A percentile compares a stretch with the other conserved stretches of the same genome.
These are phyloP conservation scores for Drosophila subsilvestris DNA, from an alignment of 2,888 invertebrate species.

Conservation along the genomic window DNA sequence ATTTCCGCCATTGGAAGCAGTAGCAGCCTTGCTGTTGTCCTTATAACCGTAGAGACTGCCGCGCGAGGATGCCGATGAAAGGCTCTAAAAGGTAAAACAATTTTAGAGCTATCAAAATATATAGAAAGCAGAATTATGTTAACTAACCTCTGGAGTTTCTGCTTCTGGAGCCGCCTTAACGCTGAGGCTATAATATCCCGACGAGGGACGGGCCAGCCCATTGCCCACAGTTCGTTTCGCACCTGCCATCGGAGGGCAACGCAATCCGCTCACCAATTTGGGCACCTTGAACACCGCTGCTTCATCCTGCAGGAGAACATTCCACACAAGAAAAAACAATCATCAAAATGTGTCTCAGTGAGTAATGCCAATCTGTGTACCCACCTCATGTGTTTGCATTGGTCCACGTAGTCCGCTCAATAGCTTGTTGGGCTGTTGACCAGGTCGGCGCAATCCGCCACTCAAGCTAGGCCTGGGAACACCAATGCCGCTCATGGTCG, in stretches of 20 bases:
- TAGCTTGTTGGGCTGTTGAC: slow-evolving; percentile 49
- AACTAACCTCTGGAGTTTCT: slow-evolving; percentile 71
- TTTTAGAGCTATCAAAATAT: background rate
- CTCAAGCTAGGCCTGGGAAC: slow-evolving; percentile 57
- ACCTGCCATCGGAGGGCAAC: slow-evolving; percentile 63
- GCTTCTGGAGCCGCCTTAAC: slow-evolving; percentile 62
- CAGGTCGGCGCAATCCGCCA: slow-evolving; percentile 58
- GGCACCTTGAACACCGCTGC: slow-evolving; percentile 79
- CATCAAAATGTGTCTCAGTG: background rate
- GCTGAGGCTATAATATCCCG: slow-evolving; percentile 82
- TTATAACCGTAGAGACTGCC: slow-evolving; percentile 75
- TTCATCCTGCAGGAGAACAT: slow-evolving; percentile 56
- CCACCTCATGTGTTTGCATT: slow-evolving; percentile 51
- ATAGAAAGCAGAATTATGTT: background rate
- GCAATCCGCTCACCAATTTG: slow-evolving; percentile 78
- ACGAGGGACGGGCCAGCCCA: slow-evolving; percentile 82
- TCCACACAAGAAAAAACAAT: background rate
- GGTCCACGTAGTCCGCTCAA: slow-evolving; percentile 25
- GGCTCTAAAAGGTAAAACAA: slow-evolving; percentile 69
- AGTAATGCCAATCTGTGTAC: background rate
- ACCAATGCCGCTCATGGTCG: slow-evolving; percentile 62
- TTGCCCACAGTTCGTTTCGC: slow-evolving; percentile 72
- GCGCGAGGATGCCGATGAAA: slow-evolving; percentile 83
- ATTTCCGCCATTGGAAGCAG: slow-evolving; percentile 23
- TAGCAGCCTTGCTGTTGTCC: slow-evolving; percentile 39